A percentile compares a stretch with the other conserved stretches of the same genome.
Conservation (phyloP, 2,113 vertebrate genomes). For the Ochotona curzoniae region DNA sequence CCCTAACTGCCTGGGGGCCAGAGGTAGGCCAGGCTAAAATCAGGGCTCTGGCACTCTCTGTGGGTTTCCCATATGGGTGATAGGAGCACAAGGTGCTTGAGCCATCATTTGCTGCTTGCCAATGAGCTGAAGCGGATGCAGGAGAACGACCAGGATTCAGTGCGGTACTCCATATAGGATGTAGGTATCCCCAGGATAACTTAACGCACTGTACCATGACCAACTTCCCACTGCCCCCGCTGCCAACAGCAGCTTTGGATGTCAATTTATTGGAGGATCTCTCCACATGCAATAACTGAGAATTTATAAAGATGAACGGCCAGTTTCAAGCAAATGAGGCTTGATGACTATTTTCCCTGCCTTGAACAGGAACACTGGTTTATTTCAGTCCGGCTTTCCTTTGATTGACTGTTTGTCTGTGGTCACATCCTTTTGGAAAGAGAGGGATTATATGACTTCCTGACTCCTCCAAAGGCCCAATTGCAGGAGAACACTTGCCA, state of each 20-base stretch:
- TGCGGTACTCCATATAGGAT: no score
- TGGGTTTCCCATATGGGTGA: no score
- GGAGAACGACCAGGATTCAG: no score
- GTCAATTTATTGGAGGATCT: not conserved
- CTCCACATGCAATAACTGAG: not conserved
- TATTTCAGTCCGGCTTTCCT: not conserved
- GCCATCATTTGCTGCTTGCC: no score
- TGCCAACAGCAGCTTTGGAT: not conserved
- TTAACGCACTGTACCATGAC: no score
- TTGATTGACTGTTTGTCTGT: not conserved
- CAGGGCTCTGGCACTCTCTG: no score
- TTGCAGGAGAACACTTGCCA: not conserved
- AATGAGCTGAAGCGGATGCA: no score
- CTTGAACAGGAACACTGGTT: not conserved
- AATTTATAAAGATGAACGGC: not conserved
- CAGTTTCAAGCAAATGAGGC: not conserved
- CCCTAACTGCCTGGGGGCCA: not conserved
- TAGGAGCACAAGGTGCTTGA: no score
- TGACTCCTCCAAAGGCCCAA: not conserved
- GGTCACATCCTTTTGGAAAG: constrained; percentile 3
- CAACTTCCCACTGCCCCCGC: no score
- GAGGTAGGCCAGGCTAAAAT: no score
- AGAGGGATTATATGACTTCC: not conserved
- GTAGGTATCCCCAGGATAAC: no score
- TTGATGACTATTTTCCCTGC: not conserved